Evolutionary conservation across 2,113 vertebrate species (phyloP), one percentile per base, ranked within the genome.

Genomic region (Archilochus colubris): DNA sequence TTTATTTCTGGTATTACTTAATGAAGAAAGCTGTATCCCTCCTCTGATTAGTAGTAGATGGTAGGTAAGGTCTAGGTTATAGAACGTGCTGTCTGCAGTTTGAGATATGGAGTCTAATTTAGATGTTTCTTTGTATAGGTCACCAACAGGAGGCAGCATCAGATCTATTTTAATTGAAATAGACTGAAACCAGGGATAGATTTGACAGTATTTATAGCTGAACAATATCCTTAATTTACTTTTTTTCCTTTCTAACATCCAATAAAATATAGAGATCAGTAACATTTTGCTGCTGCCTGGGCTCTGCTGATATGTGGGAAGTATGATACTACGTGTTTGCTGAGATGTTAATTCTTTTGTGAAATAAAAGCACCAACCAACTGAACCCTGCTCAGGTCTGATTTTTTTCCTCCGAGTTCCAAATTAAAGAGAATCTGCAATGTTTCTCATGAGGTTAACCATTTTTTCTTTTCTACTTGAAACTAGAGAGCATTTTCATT

Each of bases 351-450:
- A 64, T 94, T 93, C 79, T 89, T 88, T 23, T 66, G 69, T 77
- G 88, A 93, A 97, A 96, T 96, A 97, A 97, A 95, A 93, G 70
- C 85, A 95, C 59, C 7, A 23, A 95, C 68, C 77, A 95, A 82
- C 55, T 73, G 53, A 95, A 69, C 66, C 44, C 13, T 91, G 51
- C 55, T 86, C 15, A 1, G 4, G 28, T 73, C 48, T 94, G 28
- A 13, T 24, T 76, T 33, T 44, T 28, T 76, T 40, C 6, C 6
- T 36, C 3, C 25, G 12, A 38, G 27, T 70, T 89, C 88, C 50
- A 88, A 69, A 75, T 33, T 61, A 69, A 31, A 55, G 51, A 31
- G 5, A 51, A 75, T 51, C 36, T 59, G 8, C 24, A 46, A 1
- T 40, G 16, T 57, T 95, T 91, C 24, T 78, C 84, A 57, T 77